Evolutionary conservation across 2,113 vertebrate species (phyloP).

Genomic region (Isurus oxyrinchus): DNA sequence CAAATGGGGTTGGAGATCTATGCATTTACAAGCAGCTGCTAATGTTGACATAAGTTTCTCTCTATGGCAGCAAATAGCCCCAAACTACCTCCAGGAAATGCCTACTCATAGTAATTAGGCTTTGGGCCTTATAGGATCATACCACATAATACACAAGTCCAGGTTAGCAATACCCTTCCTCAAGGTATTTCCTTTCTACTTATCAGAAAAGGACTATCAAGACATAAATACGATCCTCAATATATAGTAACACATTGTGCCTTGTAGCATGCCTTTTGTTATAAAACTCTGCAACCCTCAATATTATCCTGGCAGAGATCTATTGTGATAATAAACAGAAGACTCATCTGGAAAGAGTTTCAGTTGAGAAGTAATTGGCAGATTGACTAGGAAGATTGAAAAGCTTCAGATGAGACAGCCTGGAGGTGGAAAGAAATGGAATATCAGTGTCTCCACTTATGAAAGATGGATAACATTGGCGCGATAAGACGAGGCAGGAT

Average conservation of each 20-base stretch:
- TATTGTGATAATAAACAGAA: background rate
- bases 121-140: no score
- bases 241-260: background rate
- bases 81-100: background rate
- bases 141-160: background rate
- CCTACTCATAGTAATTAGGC: background rate
- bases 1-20: background rate
- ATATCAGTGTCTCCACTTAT: background rate
- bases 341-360: conserved; percentile 11
- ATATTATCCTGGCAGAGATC: background rate
- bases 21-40: no score
- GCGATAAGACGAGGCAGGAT: conserved; percentile 16
- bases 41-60: background rate
- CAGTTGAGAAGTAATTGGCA: conserved; percentile 5
- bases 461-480: background rate
- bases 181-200: background rate
- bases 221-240: no score
- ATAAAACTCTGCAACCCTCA: background rate
- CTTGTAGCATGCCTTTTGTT: background rate
- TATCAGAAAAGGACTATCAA: background rate
- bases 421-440: background rate
- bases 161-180: background rate
- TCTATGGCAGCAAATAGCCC: background rate
- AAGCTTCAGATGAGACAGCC: background rate
- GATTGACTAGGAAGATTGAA: background rate